Conservation (phyloP, 2,888 invertebrate species). For the Diachrysia chrysitis region DNA sequence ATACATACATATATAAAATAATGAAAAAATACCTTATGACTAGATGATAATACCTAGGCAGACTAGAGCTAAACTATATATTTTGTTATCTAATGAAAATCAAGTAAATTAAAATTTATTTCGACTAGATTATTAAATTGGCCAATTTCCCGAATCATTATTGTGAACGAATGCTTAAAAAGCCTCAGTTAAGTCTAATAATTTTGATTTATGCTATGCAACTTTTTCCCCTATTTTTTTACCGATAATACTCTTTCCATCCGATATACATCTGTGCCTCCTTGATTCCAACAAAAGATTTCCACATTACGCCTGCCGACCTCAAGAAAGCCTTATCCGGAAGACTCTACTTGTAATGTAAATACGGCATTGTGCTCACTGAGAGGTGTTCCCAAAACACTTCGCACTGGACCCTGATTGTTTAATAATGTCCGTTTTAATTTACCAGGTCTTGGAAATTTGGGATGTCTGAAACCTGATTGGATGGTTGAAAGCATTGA, state of each 20-base stretch:
- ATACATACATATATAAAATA: no score
- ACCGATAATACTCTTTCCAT: conserved; percentile 42
- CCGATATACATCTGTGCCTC: conserved; percentile 49
- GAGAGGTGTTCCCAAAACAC: conserved; percentile 64
- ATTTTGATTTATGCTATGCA: no score
- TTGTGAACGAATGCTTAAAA: no score
- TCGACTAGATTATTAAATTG: no score
- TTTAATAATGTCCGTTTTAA: conserved; percentile 57
- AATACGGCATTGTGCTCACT: conserved; percentile 79
- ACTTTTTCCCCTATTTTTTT: neutral
- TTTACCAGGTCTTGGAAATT: conserved; percentile 33
- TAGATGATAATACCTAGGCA: no score
- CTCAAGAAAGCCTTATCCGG: conserved; percentile 83
- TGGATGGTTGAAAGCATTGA: neutral
- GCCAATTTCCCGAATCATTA: no score
- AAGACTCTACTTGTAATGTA: conserved; percentile 87
- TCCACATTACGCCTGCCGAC: conserved; percentile 83
- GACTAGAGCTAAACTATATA: no score
- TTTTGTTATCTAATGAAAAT: no score
- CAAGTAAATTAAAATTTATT: no score
- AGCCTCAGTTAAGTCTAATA: no score
- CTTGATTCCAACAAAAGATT: conserved; percentile 82
- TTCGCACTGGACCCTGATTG: conserved; percentile 60
- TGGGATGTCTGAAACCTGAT: neutral
- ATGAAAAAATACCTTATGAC: no score